Base-by-base conservation (phyloP, 2,888 invertebrate genomes). In the Pollenia angustigena region DNA sequence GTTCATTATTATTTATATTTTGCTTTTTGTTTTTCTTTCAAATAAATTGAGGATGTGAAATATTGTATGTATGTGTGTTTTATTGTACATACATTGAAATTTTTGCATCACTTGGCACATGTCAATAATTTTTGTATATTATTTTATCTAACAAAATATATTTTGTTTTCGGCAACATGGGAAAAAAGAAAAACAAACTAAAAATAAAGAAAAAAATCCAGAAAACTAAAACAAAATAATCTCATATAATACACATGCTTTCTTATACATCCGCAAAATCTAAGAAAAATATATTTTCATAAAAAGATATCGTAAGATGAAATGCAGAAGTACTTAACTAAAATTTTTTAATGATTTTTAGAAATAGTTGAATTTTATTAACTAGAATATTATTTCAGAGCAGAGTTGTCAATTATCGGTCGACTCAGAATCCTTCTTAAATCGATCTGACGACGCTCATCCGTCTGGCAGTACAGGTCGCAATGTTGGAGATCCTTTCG, bases 111-210 rank as follows among this genome's bases (percentile, higher is more conserved):
- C 52, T 74, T 74, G 60, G 60, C 74, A 68, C 78, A 74, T 58
- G 62, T 11, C 72, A 84, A 72, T 69, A 66, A 71, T 58, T 46
- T 76, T 68, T 54, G 58, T 72, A 64, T 40, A 69, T 71, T 62
- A 80, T 80, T 71, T 68, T 42, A 64, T 62, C 18, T 48, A 44
- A 50, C 32, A 68, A 46, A 68, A 52, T 16, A n/a, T 54, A 56
- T 50, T 50, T 76, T 23, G n/a, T 56, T 46, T 32, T 68, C 23
- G 56, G 14, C 32, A 66, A 42, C 48, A 78, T 60, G 32, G 16
- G 58, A 66, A 54, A 64, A 56, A 64, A 78, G 56, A 56, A 52
- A 62, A 66, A 23, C 50, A 82, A 76, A 62, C 68, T 54, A 23
- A 58, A 14, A 46, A 10, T 2, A 46, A 66, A 23, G 12, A 68